Conservation (phyloP, 2,888 invertebrate species). For the Cosmia pyralina region DNA sequence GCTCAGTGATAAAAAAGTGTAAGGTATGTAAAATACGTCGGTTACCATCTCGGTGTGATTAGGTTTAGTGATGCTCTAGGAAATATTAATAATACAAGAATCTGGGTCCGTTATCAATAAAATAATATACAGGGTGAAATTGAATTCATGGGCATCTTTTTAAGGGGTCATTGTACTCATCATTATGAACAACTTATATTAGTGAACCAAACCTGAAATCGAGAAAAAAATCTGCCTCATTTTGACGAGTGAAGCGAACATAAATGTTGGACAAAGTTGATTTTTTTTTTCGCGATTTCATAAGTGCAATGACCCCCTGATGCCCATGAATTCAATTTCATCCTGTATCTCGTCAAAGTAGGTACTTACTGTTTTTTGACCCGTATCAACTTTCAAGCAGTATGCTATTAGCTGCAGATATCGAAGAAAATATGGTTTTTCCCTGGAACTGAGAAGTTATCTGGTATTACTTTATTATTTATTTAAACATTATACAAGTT, state of each 20-base stretch:
- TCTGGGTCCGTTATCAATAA: not conserved
- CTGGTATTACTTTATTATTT: too few species aligned
- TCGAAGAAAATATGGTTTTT: not conserved
- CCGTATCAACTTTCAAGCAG: not conserved
- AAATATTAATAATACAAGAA: slow-evolving; percentile 6
- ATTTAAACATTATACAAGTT: too few species aligned
- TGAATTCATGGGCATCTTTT: too few species aligned
- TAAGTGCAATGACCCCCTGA: too few species aligned
- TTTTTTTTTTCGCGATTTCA: too few species aligned
- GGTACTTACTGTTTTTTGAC: not conserved
- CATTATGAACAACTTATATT: too few species aligned
- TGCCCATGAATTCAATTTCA: too few species aligned
- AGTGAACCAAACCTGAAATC: too few species aligned
- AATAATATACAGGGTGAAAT: not conserved
- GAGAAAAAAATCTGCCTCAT: too few species aligned
- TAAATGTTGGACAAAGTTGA: too few species aligned
- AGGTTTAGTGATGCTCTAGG: slow-evolving; percentile 45
- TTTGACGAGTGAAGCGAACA: too few species aligned
- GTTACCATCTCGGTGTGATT: slow-evolving; percentile 40
- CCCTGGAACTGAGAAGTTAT: not conserved
- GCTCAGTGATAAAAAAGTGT: slow-evolving; percentile 37
- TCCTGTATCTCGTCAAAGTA: not conserved
- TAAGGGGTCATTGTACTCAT: too few species aligned
- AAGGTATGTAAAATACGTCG: slow-evolving; percentile 46
- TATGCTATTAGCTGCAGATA: not conserved